Base-by-base conservation (phyloP, 2,113 vertebrate genomes). In the Epinephelus lanceolatus region DNA sequence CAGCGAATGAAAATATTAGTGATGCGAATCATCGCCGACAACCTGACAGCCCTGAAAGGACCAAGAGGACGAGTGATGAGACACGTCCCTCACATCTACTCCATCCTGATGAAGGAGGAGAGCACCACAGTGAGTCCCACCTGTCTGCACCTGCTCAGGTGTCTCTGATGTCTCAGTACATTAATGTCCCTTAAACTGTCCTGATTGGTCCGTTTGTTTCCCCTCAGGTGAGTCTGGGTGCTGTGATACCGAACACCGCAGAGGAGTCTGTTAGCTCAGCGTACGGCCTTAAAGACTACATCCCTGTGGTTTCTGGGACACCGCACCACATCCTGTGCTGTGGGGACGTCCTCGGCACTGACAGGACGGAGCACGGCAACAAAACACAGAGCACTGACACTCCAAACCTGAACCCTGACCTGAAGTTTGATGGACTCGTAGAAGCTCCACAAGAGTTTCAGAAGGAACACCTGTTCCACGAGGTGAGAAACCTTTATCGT, bases 11-110 rank as follows among this genome's bases (percentile, higher is more conserved):
- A 65, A 42, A 65, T 21, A 12, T 23, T 65, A 3, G 62, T 65
- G 62, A 65, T 65, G 61, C 61, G 61, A 6, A 40, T 63, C 61
- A n/a, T 63, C 33, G 62, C 62, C 3, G 62, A 65, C 62, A 42
- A 42, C 62, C 62, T 65, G 62, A 14, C 62, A 21, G 62, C 37
- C 2, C 21, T 65, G 62, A 65, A 23, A 23, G 62, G 62, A 15
- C 62, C 62, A 5, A 65, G 37, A 42, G 62, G 62, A 23, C 62
- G 37, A 45, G 62, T 65, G 62, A 11, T n/a, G 62, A 42, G 62
- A 45, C 62, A 65, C 37, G 3, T 63, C 19, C 61, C 61, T 21
- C 61, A 63, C 61, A 13, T 5, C 9, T 63, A 63, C 61, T 40
- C 61, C 18, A 0, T 2, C 18, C 61, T 21, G 61, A 65, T 65